A percentile compares a stretch with the other conserved stretches of the same genome.
Conservation (phyloP, 2,797 vertebrate species). For the Craterocephalus amniculus region DNA sequence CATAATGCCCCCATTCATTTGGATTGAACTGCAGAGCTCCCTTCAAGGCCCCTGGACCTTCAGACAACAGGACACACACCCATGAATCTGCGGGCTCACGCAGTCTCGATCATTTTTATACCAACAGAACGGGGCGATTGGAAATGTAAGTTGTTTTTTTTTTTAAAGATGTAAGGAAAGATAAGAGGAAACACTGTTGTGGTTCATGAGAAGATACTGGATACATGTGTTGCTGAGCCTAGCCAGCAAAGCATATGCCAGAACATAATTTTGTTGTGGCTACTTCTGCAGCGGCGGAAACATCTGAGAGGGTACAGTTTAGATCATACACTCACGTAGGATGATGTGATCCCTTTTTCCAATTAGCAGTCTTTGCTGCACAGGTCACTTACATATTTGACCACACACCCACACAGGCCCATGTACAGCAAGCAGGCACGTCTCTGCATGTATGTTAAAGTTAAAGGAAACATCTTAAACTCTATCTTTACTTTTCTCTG, state of each 20-base stretch:
- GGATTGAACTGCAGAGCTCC: slow-evolving; percentile 74
- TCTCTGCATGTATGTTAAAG: slow-evolving; percentile 25
- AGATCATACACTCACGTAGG: slow-evolving; percentile 67
- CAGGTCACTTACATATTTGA: slow-evolving; percentile 45
- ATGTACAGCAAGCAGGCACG: slow-evolving; percentile 1
- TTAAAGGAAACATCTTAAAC: background rate
- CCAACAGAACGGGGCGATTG: slow-evolving; percentile 1
- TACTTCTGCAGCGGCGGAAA: slow-evolving; percentile 48
- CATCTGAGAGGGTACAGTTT: slow-evolving; percentile 55
- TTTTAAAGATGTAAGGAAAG: background rate
- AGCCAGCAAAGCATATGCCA: slow-evolving; percentile 33
- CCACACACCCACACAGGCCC: slow-evolving; percentile 28
- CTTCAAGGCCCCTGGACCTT: slow-evolving; percentile 74
- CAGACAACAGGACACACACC: slow-evolving; percentile 59
- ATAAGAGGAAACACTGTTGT: background rate
- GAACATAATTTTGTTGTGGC: slow-evolving; percentile 54
- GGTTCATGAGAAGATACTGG: slow-evolving; percentile 26
- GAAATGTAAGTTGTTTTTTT: slow-evolving; percentile 6
- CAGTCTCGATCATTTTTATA: slow-evolving; percentile 15
- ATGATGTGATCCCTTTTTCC: slow-evolving; percentile 64
- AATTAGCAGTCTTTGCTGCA: slow-evolving; percentile 45
- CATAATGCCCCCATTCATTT: slow-evolving; percentile 82
- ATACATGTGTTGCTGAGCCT: slow-evolving; percentile 29
- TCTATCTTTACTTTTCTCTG: background rate
- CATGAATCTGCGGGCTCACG: slow-evolving; percentile 34